A percentile compares a stretch with the other conserved stretches of the same genome.
Conservation (phyloP, 2,888 invertebrate genomes). For the Eucera pruinosa region DNA sequence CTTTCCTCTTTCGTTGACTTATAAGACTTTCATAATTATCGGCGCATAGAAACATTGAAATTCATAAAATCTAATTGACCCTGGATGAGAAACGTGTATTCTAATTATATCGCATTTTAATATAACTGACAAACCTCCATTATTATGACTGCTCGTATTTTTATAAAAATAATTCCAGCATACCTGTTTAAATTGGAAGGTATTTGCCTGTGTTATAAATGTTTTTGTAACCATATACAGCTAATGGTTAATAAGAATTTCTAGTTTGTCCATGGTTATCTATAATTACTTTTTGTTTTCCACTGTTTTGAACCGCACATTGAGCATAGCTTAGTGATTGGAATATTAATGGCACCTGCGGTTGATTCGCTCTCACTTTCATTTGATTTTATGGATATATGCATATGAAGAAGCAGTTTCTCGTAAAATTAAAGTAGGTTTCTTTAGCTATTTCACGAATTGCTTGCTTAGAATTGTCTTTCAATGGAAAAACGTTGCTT, state of each 20-base stretch:
- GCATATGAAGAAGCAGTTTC: neutral
- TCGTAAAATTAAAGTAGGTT: neutral
- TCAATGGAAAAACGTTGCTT: neutral
- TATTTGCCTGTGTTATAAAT: neutral
- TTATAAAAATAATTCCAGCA: neutral
- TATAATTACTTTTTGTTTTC: slow-evolving; percentile 45
- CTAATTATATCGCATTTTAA: neutral
- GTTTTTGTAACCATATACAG: neutral
- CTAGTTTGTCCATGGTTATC: slow-evolving; percentile 22
- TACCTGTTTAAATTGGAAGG: neutral
- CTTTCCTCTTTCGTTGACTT: too few species aligned
- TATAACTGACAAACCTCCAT: neutral
- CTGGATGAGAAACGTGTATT: neutral
- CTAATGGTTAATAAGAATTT: slow-evolving; percentile 8
- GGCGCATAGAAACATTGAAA: too few species aligned
- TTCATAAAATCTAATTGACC: too few species aligned
- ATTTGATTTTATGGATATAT: neutral
- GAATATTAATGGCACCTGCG: slow-evolving; percentile 51
- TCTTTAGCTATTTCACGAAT: neutral
- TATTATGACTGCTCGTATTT: too few species aligned
- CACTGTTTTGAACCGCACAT: slow-evolving; percentile 4
- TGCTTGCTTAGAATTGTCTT: neutral
- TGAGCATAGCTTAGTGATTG: slow-evolving; percentile 29
- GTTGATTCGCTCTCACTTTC: slow-evolving; percentile 41
- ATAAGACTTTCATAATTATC: too few species aligned